Conservation (phyloP, 2,888 invertebrate species). For the Myathropa florea region DNA sequence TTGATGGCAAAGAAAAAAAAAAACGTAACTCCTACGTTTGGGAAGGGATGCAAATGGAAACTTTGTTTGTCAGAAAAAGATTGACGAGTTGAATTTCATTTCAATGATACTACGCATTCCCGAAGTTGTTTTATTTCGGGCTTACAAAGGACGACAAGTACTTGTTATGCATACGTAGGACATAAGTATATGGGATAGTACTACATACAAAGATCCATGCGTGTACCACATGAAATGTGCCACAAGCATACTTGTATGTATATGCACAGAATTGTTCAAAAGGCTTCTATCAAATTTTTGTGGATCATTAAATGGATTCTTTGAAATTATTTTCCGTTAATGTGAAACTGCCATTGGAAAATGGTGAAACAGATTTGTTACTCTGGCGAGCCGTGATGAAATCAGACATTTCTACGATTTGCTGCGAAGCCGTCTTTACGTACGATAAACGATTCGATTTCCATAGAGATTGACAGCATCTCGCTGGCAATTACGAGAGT, state of each 20-base stretch:
- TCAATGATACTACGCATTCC: slow-evolving; percentile 26
- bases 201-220: too few species aligned
- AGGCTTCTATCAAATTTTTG: slow-evolving; percentile 39
- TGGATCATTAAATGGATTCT: slow-evolving; percentile 46
- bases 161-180: not conserved
- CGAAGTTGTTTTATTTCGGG: slow-evolving; percentile 17
- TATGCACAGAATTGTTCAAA: slow-evolving; percentile 19
- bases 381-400: slow-evolving; percentile 3
- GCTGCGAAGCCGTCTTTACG: not conserved
- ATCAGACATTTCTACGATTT: not conserved
- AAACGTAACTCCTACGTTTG: not conserved
- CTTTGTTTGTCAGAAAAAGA: slow-evolving; percentile 16
- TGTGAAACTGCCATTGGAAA: slow-evolving; percentile 15
- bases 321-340: slow-evolving; percentile 38
- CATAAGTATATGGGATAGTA: too few species aligned
- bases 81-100: slow-evolving; percentile 37
- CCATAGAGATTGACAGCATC: not conserved
- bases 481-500: not conserved
- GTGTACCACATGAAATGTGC: too few species aligned
- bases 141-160: slow-evolving; percentile 21
- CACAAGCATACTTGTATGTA: too few species aligned
- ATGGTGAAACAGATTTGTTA: slow-evolving; percentile 8
- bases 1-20: not conserved
- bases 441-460: not conserved
- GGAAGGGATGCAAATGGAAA: not conserved